phyloP scores from a whole-genome alignment of 2,888 invertebrate species.

The Acleris laterana region DNA sequence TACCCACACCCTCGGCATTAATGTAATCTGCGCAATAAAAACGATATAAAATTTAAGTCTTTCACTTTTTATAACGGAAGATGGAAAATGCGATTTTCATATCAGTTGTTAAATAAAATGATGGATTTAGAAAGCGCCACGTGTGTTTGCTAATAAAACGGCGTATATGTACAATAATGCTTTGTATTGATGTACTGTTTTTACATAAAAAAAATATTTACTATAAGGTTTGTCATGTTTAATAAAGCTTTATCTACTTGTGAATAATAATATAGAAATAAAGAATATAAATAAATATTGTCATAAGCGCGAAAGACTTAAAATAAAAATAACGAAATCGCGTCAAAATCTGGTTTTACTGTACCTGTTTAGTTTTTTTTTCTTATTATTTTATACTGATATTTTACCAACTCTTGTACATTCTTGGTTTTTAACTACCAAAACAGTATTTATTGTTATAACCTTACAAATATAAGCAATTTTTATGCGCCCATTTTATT shows the following conservation, averaged over 20 bases:
- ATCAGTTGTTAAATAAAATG: constrained; percentile 78
- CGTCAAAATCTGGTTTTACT: no score
- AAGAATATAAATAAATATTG: no score
- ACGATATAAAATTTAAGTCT: constrained; percentile 76
- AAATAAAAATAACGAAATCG: no score
- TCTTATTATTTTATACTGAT: no score
- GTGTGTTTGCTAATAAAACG: constrained; percentile 48
- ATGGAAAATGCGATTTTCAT: constrained; percentile 78
- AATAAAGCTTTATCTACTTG: no score
- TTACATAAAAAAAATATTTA: background rate
- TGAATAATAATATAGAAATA: no score
- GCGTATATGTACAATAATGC: constrained; percentile 34
- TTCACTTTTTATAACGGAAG: constrained; percentile 73
- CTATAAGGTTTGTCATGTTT: background rate
- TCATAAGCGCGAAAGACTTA: no score
- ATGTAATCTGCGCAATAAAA: constrained; percentile 81
- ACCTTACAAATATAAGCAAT: constrained; percentile 65
- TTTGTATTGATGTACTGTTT: background rate
- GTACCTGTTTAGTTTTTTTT: no score
- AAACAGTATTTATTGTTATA: constrained; percentile 62
- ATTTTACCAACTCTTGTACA: background rate
- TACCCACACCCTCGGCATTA: constrained; percentile 60
- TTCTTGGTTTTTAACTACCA: constrained; percentile 10
- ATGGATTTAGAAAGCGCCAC: constrained; percentile 67
- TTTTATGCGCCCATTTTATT: constrained; percentile 71